Evolutionary conservation across 2,797 vertebrate species (phyloP).

Genomic region (Rhynchotus rufescens): DNA sequence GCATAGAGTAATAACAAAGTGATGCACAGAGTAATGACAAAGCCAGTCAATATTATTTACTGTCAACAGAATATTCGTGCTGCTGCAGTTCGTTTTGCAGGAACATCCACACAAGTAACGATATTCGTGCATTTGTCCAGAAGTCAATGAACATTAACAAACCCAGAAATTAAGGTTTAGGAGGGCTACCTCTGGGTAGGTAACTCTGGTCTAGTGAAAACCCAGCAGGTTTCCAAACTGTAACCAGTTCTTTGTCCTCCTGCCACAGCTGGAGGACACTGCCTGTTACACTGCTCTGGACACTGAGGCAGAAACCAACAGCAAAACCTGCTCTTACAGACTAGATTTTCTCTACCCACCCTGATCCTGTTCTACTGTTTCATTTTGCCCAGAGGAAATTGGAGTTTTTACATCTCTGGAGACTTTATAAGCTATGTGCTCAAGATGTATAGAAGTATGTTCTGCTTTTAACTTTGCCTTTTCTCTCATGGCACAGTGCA

Average conservation of each 20-base stretch:
- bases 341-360: background rate
- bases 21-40: background rate
- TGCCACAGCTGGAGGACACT: background rate
- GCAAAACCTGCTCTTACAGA: fast-evolving
- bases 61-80: background rate
- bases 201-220: background rate
- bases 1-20: too few species aligned
- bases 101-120: background rate
- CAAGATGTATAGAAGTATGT: background rate
- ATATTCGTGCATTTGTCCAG: background rate
- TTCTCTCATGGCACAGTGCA: background rate
- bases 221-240: background rate
- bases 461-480: background rate
- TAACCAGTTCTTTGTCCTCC: background rate
- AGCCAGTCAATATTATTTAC: background rate
- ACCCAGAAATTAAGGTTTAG: background rate
- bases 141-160: background rate
- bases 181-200: background rate
- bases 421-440: background rate
- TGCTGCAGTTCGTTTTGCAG: background rate
- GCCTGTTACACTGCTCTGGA: fast-evolving
- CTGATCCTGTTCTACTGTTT: background rate
- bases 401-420: background rate
- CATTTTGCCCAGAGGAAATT: background rate
- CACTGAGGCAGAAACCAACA: background rate